Evolutionary conservation across 2,888 invertebrate genomes (phyloP).

Genomic region (Anagyrus pseudococci): DNA sequence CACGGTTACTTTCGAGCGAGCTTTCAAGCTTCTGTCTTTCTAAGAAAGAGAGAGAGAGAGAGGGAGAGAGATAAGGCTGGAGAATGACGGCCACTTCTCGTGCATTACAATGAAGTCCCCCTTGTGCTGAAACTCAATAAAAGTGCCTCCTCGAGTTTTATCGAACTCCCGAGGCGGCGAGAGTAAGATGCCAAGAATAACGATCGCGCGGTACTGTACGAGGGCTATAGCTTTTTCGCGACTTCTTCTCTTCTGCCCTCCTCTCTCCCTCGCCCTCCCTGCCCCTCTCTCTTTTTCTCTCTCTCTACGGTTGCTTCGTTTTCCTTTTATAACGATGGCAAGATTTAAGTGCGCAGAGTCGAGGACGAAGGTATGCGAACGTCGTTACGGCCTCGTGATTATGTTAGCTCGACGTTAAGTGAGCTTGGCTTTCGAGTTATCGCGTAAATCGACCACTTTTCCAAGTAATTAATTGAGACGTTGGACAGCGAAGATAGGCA

Average conservation of each 20-base stretch:
- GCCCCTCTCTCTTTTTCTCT: background rate
- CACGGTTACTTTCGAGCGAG: no score
- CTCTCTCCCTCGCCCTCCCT: no score
- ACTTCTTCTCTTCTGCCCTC: no score
- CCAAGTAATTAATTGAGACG: conserved; percentile 8
- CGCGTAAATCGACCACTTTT: conserved; percentile 18
- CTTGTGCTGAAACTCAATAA: conserved; percentile 10
- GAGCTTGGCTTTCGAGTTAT: background rate
- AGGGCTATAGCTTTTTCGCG: no score
- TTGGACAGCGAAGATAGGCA: no score
- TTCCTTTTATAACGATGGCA: background rate
- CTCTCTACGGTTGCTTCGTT: background rate
- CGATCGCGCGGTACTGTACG: background rate
- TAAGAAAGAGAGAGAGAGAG: no score
- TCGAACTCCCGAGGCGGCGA: conserved; percentile 6
- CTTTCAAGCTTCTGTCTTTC: background rate
- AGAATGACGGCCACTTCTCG: background rate
- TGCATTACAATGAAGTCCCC: conserved; percentile 14
- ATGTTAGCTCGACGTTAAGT: background rate
- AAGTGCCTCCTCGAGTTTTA: conserved; percentile 6
- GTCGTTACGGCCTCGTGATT: background rate
- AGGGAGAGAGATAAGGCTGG: background rate
- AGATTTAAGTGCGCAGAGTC: background rate
- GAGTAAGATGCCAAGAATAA: background rate
- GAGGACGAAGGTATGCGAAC: background rate